These are phyloP conservation scores for Daboia siamensis DNA, from an alignment of 2,113 vertebrate species.

Conservation along the genomic window DNA sequence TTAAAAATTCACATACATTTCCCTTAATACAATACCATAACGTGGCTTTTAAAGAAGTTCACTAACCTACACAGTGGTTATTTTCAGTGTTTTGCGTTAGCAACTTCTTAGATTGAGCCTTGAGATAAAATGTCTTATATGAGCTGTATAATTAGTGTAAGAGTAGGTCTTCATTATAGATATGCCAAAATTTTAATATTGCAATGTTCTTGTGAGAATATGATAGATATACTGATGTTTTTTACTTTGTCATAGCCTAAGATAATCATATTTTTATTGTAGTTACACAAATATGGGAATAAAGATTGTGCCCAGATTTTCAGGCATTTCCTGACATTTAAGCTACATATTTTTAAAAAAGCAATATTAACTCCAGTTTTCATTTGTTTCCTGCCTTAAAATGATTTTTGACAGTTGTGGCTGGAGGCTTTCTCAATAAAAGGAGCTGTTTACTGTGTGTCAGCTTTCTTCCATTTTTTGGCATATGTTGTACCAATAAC, in stretches of 20 bases:
- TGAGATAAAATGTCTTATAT: not conserved
- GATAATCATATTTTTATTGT: not conserved
- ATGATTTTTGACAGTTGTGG: not conserved
- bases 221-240: not conserved
- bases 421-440: not conserved
- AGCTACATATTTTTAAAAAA: not conserved
- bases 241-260: not conserved
- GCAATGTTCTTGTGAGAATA: not conserved
- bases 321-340: not conserved
- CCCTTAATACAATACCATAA: not conserved
- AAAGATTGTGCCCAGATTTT: not conserved
- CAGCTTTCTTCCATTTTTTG: not conserved
- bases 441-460: not conserved
- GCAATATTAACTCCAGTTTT: not conserved
- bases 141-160: not conserved
- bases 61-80: not conserved
- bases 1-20: not conserved
- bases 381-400: not conserved
- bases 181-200: not conserved
- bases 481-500: not conserved
- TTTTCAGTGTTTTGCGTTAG: not conserved
- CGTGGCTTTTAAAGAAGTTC: not conserved
- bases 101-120: not conserved
- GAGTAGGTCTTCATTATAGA: not conserved
- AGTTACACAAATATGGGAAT: not conserved